Evolutionary conservation across 2,797 vertebrate species (phyloP), one percentile per base, ranked within the genome.

Genomic region (Falco novaeseelandiae): DNA sequence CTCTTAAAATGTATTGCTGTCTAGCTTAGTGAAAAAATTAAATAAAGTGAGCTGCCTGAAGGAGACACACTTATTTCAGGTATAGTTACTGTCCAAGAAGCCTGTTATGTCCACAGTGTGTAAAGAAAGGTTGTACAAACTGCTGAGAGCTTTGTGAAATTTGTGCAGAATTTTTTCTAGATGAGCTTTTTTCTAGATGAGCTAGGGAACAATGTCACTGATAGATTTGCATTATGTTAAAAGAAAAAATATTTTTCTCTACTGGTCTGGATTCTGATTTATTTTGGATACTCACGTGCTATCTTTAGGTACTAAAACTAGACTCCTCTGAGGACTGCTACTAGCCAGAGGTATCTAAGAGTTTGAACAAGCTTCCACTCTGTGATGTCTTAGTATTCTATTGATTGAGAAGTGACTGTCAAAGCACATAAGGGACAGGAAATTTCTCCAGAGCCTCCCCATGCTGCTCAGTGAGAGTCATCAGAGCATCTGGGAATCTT

Each of bases 11-110:
- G 23, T 65, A 44, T 30, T 87, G 38, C 29, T 66, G 6, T 84
- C n/a, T 63, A 63, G 30, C 55, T 87, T 62, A 38, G 42, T 63
- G 61, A 74, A 95, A 89, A 95, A 87, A 92, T 82, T 79, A 92
- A 96, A 85, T 62, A 91, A 26, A 76, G 16, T 57, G 25, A 94
- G 48, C 52, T 96, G 44, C 74, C 80, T 49, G 63, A 52, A 76
- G 42, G 51, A 65, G 22, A 67, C 26, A 44, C 49, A 49, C 20
- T 80, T 84, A n/a, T 92, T 91, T 78, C 36, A 67, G 29, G 51
- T 86, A 34, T 17, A 65, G 20, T 48, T 74, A 27, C 17, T 86
- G 55, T 81, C 73, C 67, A 92, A 14, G 40, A 95, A 87, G 65
- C 51, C 51, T 65, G 44, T 38, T 91, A 52, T 30, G 61, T 93